Evolutionary conservation across 1,140 invertebrate species (phyloP).

Genomic region (Chlorops oryzae): DNA sequence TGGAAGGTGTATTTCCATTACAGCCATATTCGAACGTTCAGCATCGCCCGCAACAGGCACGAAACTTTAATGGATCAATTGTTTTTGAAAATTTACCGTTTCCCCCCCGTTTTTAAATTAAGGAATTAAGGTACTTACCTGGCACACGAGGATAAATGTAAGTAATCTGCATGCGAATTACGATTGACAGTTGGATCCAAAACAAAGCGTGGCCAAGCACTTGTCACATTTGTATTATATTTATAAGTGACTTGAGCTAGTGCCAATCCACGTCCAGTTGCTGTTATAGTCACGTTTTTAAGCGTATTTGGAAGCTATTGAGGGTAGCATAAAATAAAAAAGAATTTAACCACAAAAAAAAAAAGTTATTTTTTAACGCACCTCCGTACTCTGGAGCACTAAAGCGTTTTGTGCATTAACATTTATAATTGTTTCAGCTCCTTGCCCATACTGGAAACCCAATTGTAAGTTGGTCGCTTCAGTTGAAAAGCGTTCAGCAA

Average conservation of each 20-base stretch:
- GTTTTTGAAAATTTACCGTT: background rate
- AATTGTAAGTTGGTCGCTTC: slow-evolving; percentile 54
- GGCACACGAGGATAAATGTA: slow-evolving; percentile 81
- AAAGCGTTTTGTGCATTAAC: slow-evolving; percentile 65
- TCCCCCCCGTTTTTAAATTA: background rate
- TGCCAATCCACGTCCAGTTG: slow-evolving; percentile 75
- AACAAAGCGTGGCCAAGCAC: slow-evolving; percentile 81
- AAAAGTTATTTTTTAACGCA: no score
- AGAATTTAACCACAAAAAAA: no score
- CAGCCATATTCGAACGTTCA: slow-evolving; percentile 78
- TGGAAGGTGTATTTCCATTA: slow-evolving; percentile 79
- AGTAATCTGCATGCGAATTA: slow-evolving; percentile 72
- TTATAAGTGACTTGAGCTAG: slow-evolving; percentile 76
- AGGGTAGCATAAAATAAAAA: background rate
- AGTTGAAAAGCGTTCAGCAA: slow-evolving; percentile 58
- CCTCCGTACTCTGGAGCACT: slow-evolving; percentile 58
- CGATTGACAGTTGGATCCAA: slow-evolving; percentile 83
- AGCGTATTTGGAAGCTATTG: slow-evolving; percentile 37
- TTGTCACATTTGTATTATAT: slow-evolving; percentile 85
- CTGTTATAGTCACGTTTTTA: slow-evolving; percentile 58
- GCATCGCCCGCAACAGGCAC: slow-evolving; percentile 51
- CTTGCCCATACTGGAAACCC: slow-evolving; percentile 52
- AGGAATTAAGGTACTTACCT: slow-evolving; percentile 56
- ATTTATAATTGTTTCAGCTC: slow-evolving; percentile 57
- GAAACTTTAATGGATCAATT: slow-evolving; percentile 47